Percentiles rank a stretch among this genome's conserved stretches.
Evolutionary conservation across 2,797 vertebrate species (phyloP).

Genomic region (Phrynocephalus guinanensis): DNA sequence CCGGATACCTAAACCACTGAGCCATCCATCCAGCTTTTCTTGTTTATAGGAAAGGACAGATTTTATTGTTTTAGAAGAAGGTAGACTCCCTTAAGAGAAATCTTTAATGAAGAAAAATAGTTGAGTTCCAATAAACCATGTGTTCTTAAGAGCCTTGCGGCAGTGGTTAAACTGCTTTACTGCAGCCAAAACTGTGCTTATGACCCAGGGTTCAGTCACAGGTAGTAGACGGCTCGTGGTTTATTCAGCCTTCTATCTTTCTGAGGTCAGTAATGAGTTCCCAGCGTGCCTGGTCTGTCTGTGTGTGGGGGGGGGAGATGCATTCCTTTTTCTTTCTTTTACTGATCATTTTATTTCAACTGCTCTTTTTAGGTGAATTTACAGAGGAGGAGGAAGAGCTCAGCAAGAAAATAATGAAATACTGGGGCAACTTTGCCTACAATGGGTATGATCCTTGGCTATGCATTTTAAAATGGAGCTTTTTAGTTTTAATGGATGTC

Average conservation of each 20-base stretch:
- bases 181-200: too few relatives aligned
- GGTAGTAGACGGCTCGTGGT: too few relatives aligned
- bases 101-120: background rate
- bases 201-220: too few relatives aligned
- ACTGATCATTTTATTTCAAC: background rate
- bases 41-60: background rate
- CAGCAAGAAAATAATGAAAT: conserved; percentile 84
- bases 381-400: conserved; percentile 79
- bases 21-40: background rate
- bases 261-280: background rate
- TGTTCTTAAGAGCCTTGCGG: background rate
- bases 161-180: too few relatives aligned
- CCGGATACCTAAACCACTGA: too few relatives aligned
- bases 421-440: conserved; percentile 87
- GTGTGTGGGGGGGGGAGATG: too few relatives aligned
- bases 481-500: background rate
- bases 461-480: background rate
- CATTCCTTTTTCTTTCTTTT: too few relatives aligned
- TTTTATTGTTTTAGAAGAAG: background rate
- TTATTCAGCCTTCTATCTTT: too few relatives aligned
- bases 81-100: background rate
- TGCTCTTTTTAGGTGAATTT: conserved; percentile 65
- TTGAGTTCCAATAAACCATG: background rate
- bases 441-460: conserved; percentile 79
- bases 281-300: too few relatives aligned